A percentile compares a stretch with the other conserved stretches of the same genome.
Evolutionary conservation across 2,797 vertebrate species (phyloP).

Genomic region (Gymnothorax javanicus): DNA sequence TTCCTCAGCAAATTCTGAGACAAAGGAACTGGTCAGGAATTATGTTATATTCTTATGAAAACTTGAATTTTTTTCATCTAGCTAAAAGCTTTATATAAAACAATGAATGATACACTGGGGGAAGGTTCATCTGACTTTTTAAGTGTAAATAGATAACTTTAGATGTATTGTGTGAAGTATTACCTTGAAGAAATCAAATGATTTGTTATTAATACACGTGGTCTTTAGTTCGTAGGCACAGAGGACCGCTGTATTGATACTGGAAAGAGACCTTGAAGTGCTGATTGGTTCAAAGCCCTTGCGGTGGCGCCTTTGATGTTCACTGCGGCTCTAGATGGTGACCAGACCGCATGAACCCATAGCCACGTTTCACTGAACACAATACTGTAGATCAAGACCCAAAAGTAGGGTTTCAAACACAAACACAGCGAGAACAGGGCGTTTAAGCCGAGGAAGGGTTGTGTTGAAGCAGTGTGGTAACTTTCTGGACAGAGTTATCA

Average conservation of each 20-base stretch:
- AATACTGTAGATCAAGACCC: slow-evolving; percentile 28
- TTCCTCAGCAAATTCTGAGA: slow-evolving; percentile 47
- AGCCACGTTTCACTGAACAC: slow-evolving; percentile 50
- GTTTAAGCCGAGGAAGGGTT: background rate
- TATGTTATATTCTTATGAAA: slow-evolving; percentile 49
- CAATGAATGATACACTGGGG: slow-evolving; percentile 51
- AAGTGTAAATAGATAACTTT: slow-evolving; percentile 35
- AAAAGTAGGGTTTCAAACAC: slow-evolving; percentile 12
- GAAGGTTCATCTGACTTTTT: slow-evolving; percentile 16
- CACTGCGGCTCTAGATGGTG: slow-evolving; percentile 52
- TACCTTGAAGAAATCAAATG: background rate
- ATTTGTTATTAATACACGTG: background rate
- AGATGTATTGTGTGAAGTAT: slow-evolving; percentile 28
- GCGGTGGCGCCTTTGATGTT: slow-evolving; percentile 47
- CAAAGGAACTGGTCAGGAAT: slow-evolving; percentile 26
- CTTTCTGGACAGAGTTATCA: slow-evolving; percentile 6
- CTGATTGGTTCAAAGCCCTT: slow-evolving; percentile 36
- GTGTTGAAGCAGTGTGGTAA: background rate
- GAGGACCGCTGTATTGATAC: slow-evolving; percentile 43
- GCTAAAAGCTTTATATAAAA: slow-evolving; percentile 56
- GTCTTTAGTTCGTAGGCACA: slow-evolving; percentile 47
- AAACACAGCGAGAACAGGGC: slow-evolving; percentile 10
- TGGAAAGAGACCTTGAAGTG: slow-evolving; percentile 44
- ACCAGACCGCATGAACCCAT: slow-evolving; percentile 55
- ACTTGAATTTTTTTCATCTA: slow-evolving; percentile 51